Conservation (phyloP, 2,113 vertebrate species). For the Steatornis caripensis region DNA sequence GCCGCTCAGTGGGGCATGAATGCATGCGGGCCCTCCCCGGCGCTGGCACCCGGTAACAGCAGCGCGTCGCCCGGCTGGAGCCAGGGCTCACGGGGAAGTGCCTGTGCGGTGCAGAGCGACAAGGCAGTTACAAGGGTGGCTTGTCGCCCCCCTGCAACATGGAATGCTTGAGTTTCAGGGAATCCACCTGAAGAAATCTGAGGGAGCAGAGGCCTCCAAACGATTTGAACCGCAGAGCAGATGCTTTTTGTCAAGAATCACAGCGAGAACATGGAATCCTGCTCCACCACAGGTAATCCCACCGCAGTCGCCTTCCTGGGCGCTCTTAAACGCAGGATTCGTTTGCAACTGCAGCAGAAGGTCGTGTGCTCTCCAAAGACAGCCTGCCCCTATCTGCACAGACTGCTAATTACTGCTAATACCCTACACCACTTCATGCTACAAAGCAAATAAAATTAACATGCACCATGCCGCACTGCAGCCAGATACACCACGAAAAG, state of each 20-base stretch:
- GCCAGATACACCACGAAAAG: not conserved
- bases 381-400: not conserved
- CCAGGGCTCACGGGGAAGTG: accelerated
- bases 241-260: not conserved
- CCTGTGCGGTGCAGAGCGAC: not conserved
- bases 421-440: accelerated
- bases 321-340: accelerated
- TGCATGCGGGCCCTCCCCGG: not conserved
- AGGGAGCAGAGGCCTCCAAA: not conserved
- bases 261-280: not conserved
- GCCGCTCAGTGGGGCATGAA: not conserved
- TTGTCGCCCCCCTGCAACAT: accelerated
- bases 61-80: not conserved
- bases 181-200: not conserved
- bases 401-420: not conserved
- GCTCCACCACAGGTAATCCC: not conserved
- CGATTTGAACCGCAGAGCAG: not conserved
- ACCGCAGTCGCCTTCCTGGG: not conserved
- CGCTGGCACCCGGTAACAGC: not conserved
- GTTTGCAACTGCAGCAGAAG: not conserved
- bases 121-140: not conserved
- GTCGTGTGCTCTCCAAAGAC: not conserved
- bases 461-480: not conserved
- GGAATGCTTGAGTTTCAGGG: not conserved
- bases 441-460: accelerated